Evolutionary conservation across 2,888 invertebrate species (phyloP), one percentile per base, ranked within the genome.

Genomic region (Deilephila porcellus): DNA sequence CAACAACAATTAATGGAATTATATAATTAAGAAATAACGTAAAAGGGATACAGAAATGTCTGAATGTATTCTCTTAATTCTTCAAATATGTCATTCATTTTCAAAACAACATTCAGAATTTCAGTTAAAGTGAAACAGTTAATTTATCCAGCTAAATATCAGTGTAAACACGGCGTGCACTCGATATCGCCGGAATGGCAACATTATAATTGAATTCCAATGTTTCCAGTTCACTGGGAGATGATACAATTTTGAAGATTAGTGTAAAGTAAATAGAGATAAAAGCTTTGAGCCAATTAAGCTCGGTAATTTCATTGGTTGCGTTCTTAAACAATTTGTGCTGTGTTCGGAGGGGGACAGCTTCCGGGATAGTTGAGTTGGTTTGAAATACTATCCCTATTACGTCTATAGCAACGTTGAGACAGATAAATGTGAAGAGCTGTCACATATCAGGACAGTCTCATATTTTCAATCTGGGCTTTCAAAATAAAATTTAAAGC

Each of bases 281-380:
- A 84, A 85, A 83, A 85, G 80, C 80, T 80, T 82, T 73, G 80
- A 78, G 81, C 79, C 84, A 84, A 86, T 85, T 87, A 86, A 83
- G 83, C 74, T 77, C 82, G 83, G 85, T 85, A 84, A 87, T 86
- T 85, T 82, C 80, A 85, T 84, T 85, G 82, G 78, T 79, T 77
- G 79, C 80, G 83, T 79, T 80, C 83, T 84, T 83, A 84, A 84
- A 83, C 82, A 79, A 80, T 76, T 79, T 76, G 71, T 80, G 85
- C 80, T 78, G 73, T 77, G 82, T 86, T 85, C 78, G 73, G 25
- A 73, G 63, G 56, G 20, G 1, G 62, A 25, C 60, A 71, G 34
- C 37, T 17, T 14, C 11, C 32, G 20, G n/a, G 37, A 7, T 1
- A 34, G 7, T 34, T 1, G 19, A 20, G 67, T 67, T 25, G 19